Evolutionary conservation across 1,140 invertebrate species (phyloP), one percentile per base, ranked within the genome.

Genomic region (Argopecten irradians): DNA sequence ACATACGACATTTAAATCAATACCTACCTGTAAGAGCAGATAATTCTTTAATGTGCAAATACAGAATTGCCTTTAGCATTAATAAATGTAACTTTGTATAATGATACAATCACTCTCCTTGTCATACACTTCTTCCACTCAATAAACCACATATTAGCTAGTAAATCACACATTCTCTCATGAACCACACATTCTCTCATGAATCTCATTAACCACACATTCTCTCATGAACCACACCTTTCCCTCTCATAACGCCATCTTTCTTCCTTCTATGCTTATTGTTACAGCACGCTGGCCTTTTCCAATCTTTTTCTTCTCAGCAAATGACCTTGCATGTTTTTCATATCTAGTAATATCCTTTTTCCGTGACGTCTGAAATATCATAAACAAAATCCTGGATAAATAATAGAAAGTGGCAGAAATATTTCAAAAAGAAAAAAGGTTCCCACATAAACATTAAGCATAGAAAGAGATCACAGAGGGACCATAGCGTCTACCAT

Each of bases 201-300:
- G 22, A 46, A 2, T 22, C 19, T 22, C n/a, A n/a, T n/a, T n/a
- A n/a, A n/a, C n/a, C n/a, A n/a, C n/a, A n/a, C n/a, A n/a, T 11
- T 46, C 43, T 46, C 43, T 46, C 11, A 28, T n/a, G 22, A 71
- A 71, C n/a, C n/a, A n/a, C n/a, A 39, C 13, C 55, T 16, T 28
- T 71, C 55, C n/a, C n/a, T 71, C 55, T 92, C 89, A 98, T 87
- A 99, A 96, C 86, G 98, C 97, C 98, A 99, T 99, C 96, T 98
- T 99, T 92, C 98, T 96, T 28, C 98, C 98, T 96, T 99, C 98
- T 91, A 99, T 98, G 89, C 98, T 99, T 93, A 99, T 99, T 93
- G 97, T 97, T 83, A 99, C 98, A 86, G 98, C 98, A 93, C 98
- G 96, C 91, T 97, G 97, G 19, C 97, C 96, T 93, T 98, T 97